Base-by-base conservation (phyloP, 2,797 vertebrate species). In the Pseudomugil tenellus region DNA sequence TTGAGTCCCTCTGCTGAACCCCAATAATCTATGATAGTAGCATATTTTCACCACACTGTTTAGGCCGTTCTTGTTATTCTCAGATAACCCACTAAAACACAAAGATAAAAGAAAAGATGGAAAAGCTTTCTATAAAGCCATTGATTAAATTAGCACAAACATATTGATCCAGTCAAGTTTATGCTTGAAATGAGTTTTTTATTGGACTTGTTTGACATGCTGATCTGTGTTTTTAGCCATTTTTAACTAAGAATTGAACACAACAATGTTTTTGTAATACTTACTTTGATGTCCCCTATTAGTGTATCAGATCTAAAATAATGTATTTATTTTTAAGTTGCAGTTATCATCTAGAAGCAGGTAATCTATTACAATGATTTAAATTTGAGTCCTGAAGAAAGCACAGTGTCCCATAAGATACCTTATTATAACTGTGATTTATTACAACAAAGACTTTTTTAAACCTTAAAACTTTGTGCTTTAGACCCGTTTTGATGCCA, bases 271-370 rank as follows among this genome's bases (percentile, higher is more conserved):
- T 12, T 23, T 11, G 21, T 48, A 49, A 49, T 23, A 21, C 9
- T 4, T 9, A 49, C 3, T 23, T 12, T 49, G 6, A 2, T 49
- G 9, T 21, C 7, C 11, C n/a, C 11, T 23, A n/a, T n/a, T n/a
- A n/a, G n/a, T n/a, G n/a, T 23, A 19, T 21, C 10, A 2, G 2
- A 4, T 6, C 2, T 0, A n/a, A n/a, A n/a, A 9, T 5, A 2
- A 48, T 1, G 6, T 48, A 9, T 11, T 2, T 11, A 21, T 21
- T 48, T 9, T 48, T 11, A 48, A 19, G 43, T 8, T 48, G 9
- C 7, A 46, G 41, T 1, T 17, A 48, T 11, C 21, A 21, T 11
- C 9, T 9, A 37, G 21, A 12, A 48, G 46, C 21, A 23, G 46
- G 9, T 21, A 23, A 23, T n/a, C 8, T 21, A 48, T 12, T 23